phyloP scores from a whole-genome alignment of 2,888 invertebrate genomes.

The Cephonodes hylas region DNA sequence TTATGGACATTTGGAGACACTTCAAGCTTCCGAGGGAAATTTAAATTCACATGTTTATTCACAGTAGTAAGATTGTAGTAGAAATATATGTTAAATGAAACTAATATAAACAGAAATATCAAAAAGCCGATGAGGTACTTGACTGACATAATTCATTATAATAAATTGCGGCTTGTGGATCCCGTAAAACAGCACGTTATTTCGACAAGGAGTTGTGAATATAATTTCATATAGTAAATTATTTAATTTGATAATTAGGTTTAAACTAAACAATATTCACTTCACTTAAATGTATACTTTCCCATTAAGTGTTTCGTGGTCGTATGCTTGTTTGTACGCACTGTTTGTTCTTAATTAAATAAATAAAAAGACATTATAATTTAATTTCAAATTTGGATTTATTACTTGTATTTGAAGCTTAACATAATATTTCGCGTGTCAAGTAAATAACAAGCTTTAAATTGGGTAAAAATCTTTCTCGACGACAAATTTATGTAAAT shows the following conservation, averaged over 20 bases:
- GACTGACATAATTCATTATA: conserved; percentile 56
- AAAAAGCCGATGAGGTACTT: conserved; percentile 74
- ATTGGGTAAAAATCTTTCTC: no score
- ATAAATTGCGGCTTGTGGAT: neutral
- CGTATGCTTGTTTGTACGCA: no score
- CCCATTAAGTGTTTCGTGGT: neutral
- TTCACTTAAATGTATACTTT: neutral
- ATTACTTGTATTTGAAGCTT: no score
- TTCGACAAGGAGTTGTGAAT: neutral
- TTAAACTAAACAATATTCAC: neutral
- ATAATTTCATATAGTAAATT: neutral
- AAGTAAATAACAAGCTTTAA: no score
- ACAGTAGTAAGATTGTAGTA: conserved; percentile 63
- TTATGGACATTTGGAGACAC: conserved; percentile 48
- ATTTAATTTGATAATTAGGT: neutral
- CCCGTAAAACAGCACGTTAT: neutral
- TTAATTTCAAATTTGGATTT: no score
- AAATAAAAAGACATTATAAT: neutral
- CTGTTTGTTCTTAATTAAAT: no score
- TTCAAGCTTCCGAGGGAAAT: conserved; percentile 53
- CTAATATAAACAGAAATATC: conserved; percentile 63
- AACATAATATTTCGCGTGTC: no score
- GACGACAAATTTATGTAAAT: neutral
- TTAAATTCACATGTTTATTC: conserved; percentile 43
- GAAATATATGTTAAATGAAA: conserved; percentile 69